Evolutionary conservation across 2,113 vertebrate genomes (phyloP), one percentile per base, ranked within the genome.

Genomic region (Camelus bactrianus): DNA sequence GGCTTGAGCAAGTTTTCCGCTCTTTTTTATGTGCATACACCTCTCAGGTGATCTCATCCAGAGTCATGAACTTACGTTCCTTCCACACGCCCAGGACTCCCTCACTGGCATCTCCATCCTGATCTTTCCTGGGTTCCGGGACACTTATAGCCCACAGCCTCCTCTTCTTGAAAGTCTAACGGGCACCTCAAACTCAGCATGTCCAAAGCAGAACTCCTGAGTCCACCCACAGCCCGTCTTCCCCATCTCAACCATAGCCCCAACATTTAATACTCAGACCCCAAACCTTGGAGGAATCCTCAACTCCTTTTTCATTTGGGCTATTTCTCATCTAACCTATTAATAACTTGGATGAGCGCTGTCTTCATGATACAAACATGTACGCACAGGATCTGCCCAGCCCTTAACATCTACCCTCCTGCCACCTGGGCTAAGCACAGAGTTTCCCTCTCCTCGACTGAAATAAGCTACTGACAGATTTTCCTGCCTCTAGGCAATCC

Each of bases 21-120:
- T 69, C 56, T 62, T 69, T 16, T 72, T n/a, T 67, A 20, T 20
- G 16, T 6, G 9, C 35, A 15, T 12, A 30, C 16, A 17, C n/a
- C 67, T 60, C 69, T 69, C 65, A 6, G 67, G 46, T 89, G 91
- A 97, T 32, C 93, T 97, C 93, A 96, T 58, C n/a, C 16, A 16
- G 50, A 95, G 67, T 73, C 82, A 50, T 35, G 77, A 73, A 58
- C 79, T 86, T 73, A 26, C 42, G 69, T 75, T 83, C 84, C 64
- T 5, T 38, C 13, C 8, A 11, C 26, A 28, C 1, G 1, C 64
- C 69, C 65, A 32, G 3, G 19, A 14, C 48, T 30, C 19, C 32
- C 7, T 87, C 5, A 0, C 75, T 54, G 14, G 11, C 7, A 26
- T 56, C 42, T 67, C 46, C 7, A 32, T 65, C 94, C 35, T 19